Evolutionary conservation across 2,797 vertebrate species (phyloP).

Genomic region (Centroberyx gerrardi): DNA sequence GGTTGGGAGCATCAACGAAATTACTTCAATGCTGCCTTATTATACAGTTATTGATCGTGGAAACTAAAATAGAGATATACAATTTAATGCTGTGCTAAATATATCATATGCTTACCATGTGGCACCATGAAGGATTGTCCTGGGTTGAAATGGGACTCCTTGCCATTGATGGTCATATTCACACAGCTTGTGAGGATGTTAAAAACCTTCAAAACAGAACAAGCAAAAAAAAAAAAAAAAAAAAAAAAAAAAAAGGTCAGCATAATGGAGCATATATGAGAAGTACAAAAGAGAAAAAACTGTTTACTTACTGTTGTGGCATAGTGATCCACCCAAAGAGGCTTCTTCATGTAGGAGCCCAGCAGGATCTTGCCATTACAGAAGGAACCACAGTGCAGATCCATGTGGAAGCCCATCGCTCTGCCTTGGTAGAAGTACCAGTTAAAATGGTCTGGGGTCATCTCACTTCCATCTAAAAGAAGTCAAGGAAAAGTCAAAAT

Average conservation of each 20-base stretch:
- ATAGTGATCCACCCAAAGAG: constrained; percentile 83
- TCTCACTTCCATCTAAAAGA: constrained; percentile 43
- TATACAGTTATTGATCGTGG: neutral
- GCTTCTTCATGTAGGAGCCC: constrained; percentile 86
- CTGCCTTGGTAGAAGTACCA: constrained; percentile 81
- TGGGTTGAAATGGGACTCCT: constrained; percentile 53
- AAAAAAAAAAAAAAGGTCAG: neutral
- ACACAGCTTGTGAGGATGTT: constrained; percentile 82
- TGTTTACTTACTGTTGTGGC: constrained; percentile 78
- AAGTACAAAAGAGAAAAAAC: neutral
- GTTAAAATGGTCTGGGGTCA: constrained; percentile 81
- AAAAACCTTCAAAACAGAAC: constrained; percentile 76
- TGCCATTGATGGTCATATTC: constrained; percentile 69
- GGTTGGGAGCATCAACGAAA: too few species aligned
- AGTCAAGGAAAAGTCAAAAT: neutral
- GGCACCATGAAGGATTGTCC: constrained; percentile 81
- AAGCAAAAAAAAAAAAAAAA: neutral
- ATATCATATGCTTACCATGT: constrained; percentile 74
- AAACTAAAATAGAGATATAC: neutral
- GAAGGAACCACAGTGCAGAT: constrained; percentile 68
- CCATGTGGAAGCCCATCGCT: constrained; percentile 78
- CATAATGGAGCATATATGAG: neutral
- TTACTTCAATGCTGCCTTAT: neutral
- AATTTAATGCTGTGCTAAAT: neutral
- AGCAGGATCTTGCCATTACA: constrained; percentile 84